Base-by-base conservation (phyloP, 2,113 vertebrate species). In the Lepidothrix coronata region DNA sequence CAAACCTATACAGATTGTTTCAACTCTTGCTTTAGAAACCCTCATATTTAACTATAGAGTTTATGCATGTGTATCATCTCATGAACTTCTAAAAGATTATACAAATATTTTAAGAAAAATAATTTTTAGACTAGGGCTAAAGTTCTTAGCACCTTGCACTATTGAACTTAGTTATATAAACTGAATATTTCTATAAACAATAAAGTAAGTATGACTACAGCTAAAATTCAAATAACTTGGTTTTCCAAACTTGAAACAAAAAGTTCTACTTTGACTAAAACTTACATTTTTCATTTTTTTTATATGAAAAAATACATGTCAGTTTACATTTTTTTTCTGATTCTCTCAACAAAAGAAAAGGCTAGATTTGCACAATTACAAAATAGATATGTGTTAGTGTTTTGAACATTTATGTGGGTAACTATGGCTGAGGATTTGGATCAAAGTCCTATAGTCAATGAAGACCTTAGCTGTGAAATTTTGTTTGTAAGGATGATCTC, bases 371-470 rank as follows among this genome's bases (percentile, higher is more conserved):
- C 18, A 84, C 7, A 89, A 43, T 10, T 65, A 4, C 14, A 41
- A 39, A 76, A 49, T 39, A 63, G 33, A 12, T 35, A 27, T 8
- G 2, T 73, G 4, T 2, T 55, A 83, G 8, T 41, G 5, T 3
- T 51, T 91, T 76, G 22, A 75, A 75, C 2, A 22, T 51, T 85
- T 63, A n/a, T 24, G 4, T 67, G 17, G 6, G 19, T 58, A 88
- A n/a, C 3, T 57, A 20, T 72, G 13, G 2, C 12, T 4, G 1
- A 7, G 8, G 5, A 1, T 5, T 43, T 43, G 63, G 30, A 39
- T 39, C 6, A 5, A 3, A 41, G 8, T 59, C 25, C 31, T 81
- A 28, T 6, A 55, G 10, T n/a, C 39, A 48, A 20, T 37, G 43
- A 70, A 59, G 24, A 75, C 17, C n/a, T 58, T 58, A 61, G 18